phyloP scores from a whole-genome alignment of 2,888 invertebrate species.

The Drosophila sordidula region DNA sequence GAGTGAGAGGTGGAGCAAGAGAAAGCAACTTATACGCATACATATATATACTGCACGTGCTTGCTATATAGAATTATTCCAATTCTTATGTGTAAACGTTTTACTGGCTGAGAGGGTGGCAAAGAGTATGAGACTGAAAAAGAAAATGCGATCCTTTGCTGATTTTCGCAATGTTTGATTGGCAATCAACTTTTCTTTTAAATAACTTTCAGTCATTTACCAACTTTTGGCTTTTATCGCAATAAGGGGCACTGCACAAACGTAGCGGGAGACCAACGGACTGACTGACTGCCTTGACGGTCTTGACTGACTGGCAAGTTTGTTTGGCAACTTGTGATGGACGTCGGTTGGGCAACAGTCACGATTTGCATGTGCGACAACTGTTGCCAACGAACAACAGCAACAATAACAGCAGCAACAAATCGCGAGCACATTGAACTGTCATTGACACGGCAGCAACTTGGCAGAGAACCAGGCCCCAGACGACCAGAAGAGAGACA shows the following conservation, averaged over 20 bases:
- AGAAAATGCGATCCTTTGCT: too few relatives aligned
- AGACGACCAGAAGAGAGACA: constrained; percentile 58
- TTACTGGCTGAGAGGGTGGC: too few relatives aligned
- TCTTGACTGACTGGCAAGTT: constrained; percentile 65
- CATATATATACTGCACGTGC: too few relatives aligned
- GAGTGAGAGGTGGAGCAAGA: too few relatives aligned
- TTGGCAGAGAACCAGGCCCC: constrained; percentile 39
- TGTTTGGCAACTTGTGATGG: constrained; percentile 79
- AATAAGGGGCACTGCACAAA: constrained; percentile 28
- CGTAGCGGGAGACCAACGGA: constrained; percentile 24
- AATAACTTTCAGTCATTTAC: background rate
- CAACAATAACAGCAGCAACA: constrained; percentile 51
- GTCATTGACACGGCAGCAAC: constrained; percentile 82
- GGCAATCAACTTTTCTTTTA: background rate
- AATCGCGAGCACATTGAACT: constrained; percentile 82
- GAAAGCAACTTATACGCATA: too few relatives aligned
- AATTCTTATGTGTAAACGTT: too few relatives aligned
- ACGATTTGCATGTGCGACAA: constrained; percentile 82
- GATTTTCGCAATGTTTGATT: too few relatives aligned
- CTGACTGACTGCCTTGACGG: constrained; percentile 28
- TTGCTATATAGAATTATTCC: too few relatives aligned
- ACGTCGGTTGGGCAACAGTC: constrained; percentile 74
- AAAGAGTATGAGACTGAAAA: too few relatives aligned
- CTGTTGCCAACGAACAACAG: constrained; percentile 64
- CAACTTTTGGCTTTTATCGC: constrained; percentile 6